These are phyloP conservation scores for Cydia amplana DNA, from an alignment of 1,140 invertebrate species.

Conservation along the genomic window DNA sequence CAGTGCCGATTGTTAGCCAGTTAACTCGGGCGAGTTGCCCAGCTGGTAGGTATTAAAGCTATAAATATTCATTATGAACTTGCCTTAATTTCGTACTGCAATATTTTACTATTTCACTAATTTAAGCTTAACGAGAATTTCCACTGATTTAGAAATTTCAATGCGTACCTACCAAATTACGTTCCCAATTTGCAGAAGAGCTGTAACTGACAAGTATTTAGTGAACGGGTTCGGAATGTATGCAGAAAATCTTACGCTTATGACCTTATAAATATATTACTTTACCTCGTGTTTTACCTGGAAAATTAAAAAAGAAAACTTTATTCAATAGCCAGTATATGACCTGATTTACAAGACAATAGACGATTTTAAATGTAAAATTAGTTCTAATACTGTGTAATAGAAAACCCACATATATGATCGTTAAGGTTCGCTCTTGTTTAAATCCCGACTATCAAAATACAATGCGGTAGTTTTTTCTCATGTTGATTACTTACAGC, in stretches of 20 bases:
- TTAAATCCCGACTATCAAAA: too few relatives aligned
- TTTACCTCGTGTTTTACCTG: not conserved
- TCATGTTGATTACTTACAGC: too few relatives aligned
- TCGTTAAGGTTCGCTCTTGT: too few relatives aligned
- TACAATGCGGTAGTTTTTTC: too few relatives aligned
- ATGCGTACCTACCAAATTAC: slow-evolving; percentile 21
- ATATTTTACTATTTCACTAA: slow-evolving; percentile 71
- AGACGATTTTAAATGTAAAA: too few relatives aligned
- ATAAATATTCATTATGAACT: slow-evolving; percentile 78
- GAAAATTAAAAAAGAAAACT: not conserved
- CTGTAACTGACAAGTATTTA: slow-evolving; percentile 25
- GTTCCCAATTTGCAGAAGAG: slow-evolving; percentile 18
- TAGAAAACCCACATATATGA: too few relatives aligned
- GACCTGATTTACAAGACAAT: too few relatives aligned
- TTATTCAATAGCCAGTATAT: too few relatives aligned
- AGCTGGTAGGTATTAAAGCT: slow-evolving; percentile 72
- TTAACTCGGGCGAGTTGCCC: slow-evolving; percentile 56
- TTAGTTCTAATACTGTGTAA: too few relatives aligned
- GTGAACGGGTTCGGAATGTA: slow-evolving; percentile 1
- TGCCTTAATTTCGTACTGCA: slow-evolving; percentile 69
- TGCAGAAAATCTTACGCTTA: not conserved
- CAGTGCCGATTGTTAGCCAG: slow-evolving; percentile 57
- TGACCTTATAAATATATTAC: not conserved
- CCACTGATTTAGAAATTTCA: slow-evolving; percentile 31
- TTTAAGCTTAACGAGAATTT: slow-evolving; percentile 56